Evolutionary conservation across 2,797 vertebrate genomes (phyloP), one percentile per base, ranked within the genome.

Genomic region (Myripristis jacobus): DNA sequence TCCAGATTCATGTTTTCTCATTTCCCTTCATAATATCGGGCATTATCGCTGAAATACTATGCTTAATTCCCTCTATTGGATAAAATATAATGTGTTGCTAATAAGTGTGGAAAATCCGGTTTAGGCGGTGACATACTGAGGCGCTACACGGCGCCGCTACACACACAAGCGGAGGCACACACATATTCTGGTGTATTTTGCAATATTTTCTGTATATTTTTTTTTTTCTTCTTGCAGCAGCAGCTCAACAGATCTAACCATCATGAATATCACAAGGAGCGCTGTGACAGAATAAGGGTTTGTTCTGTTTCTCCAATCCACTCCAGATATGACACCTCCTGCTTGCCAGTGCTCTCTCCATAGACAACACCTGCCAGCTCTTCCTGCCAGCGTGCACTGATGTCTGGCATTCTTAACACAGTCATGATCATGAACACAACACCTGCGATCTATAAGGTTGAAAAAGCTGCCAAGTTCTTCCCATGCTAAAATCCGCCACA

Each of bases 91-190:
- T 36, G 57, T 77, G 62, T 66, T 73, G 84, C 81, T 86, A 91
- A 92, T 74, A 78, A 65, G 70, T 73, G 70, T 75, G 82, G 77
- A 88, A 57, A 91, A 90, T 92, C 88, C 81, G 79, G 51, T 91
- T 89, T 73, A 73, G 75, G 67, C 69, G 52, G 65, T 64, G 71
- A 52, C 59, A 73, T 69, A 63, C 60, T 66, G 60, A 70, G 59
- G 50, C 21, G 18, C 54, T 57, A 29, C 52, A 18, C 7, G 63
- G 24, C 69, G 63, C 50, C 66, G 25, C 34, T 43, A 56, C 24
- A 52, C 10, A 53, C 50, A 22, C 4, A 31, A 56, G 51, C 58
- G 68, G 21, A 58, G 16, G 70, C 53, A 55, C 7, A 46, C n/a
- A 29, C 50, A 60, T 31, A 68, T 22, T 55, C 38, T 34, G 63